phyloP scores from a whole-genome alignment of 2,888 invertebrate genomes.

The Drosophila rubida region DNA sequence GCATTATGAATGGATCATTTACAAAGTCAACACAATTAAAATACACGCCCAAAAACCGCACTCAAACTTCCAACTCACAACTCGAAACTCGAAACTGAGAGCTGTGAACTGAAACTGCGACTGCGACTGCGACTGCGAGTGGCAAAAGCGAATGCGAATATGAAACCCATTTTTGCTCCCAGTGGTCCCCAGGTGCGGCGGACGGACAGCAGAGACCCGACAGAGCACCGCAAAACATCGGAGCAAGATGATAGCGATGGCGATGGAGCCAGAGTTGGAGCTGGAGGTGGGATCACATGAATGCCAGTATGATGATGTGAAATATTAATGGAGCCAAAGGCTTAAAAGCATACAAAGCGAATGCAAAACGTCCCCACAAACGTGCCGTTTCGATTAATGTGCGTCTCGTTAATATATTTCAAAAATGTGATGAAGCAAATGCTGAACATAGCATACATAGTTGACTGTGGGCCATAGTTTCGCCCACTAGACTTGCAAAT shows the following conservation, averaged over 20 bases:
- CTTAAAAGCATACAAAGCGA: conserved; percentile 16
- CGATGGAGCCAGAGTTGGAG: background rate
- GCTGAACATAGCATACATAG: background rate
- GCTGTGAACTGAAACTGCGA: background rate
- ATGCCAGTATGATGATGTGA: conserved; percentile 47
- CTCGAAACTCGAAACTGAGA: background rate
- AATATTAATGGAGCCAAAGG: conserved; percentile 48
- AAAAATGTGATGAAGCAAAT: conserved; percentile 10
- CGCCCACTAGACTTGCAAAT: background rate
- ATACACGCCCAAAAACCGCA: conserved; percentile 53
- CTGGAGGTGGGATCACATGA: background rate
- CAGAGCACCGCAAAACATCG: background rate
- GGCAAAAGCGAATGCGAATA: conserved; percentile 11
- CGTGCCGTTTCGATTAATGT: conserved; percentile 54
- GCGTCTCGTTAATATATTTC: conserved; percentile 41
- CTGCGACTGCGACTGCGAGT: background rate
- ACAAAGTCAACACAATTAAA: conserved; percentile 77
- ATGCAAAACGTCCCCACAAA: background rate
- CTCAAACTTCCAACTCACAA: conserved; percentile 4
- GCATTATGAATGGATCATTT: conserved; percentile 74
- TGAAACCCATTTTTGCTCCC: conserved; percentile 37
- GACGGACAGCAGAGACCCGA: background rate
- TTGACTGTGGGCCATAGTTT: background rate
- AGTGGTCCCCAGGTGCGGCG: background rate
- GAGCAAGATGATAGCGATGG: background rate